phyloP scores from a whole-genome alignment of 2,888 invertebrate species.

The Lasioglossum zephyrum region DNA sequence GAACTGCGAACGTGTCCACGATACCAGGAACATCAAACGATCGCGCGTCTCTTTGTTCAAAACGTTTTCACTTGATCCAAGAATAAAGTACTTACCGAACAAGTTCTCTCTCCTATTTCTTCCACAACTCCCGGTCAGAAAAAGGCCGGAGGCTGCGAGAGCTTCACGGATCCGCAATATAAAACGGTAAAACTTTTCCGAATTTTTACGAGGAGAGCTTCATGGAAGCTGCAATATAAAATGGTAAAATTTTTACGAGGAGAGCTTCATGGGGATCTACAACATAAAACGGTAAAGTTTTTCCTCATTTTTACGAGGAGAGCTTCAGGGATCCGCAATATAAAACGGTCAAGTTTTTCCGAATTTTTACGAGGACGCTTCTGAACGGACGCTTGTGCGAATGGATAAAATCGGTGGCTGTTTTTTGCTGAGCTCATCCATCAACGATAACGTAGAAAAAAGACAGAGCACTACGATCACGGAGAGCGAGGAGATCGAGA shows the following conservation, averaged over 20 bases:
- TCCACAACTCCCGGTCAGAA: not conserved
- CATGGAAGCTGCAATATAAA: too few species aligned
- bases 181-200: too few species aligned
- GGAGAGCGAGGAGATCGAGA: slow-evolving; percentile 49
- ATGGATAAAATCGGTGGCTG: not conserved
- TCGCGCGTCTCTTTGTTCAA: not conserved
- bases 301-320: not conserved
- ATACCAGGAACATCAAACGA: not conserved
- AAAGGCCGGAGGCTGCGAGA: too few species aligned
- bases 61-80: slow-evolving; percentile 6
- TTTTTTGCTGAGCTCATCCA: slow-evolving; percentile 37
- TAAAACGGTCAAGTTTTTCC: not conserved
- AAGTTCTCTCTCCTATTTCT: not conserved
- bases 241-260: too few species aligned
- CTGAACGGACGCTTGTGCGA: not conserved
- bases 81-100: slow-evolving; percentile 8
- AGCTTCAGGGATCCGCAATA: too few species aligned
- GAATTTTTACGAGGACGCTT: not conserved
- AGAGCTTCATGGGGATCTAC: too few species aligned
- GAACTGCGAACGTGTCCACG: not conserved
- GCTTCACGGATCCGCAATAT: too few species aligned
- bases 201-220: too few species aligned
- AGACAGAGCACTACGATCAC: not conserved
- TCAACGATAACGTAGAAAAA: slow-evolving; percentile 29
- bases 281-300: not conserved